phyloP scores from a whole-genome alignment of 1,140 invertebrate genomes.

The Macrobrachium nipponense region DNA sequence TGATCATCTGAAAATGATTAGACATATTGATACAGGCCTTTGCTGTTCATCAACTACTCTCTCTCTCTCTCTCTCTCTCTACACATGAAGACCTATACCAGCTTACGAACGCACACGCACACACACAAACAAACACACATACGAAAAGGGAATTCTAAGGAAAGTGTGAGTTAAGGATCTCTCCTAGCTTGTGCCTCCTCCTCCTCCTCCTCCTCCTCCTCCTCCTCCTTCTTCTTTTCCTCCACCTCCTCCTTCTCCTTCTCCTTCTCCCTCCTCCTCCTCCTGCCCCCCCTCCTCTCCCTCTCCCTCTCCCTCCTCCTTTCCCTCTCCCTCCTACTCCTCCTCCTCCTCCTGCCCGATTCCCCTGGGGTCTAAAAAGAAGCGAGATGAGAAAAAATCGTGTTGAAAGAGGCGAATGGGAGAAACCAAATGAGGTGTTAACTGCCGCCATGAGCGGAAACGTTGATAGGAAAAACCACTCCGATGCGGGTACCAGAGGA shows the following conservation, averaged over 20 bases:
- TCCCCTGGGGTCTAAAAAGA: too few relatives aligned
- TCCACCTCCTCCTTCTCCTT: not conserved
- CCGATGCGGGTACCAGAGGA: too few relatives aligned
- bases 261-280: constrained; percentile 1
- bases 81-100: not conserved
- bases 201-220: not conserved
- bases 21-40: too few relatives aligned
- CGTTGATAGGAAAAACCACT: too few relatives aligned
- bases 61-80: not conserved
- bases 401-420: too few relatives aligned
- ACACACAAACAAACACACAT: constrained; percentile 21
- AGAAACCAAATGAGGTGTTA: too few relatives aligned
- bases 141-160: not conserved
- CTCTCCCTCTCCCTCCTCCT: constrained; percentile 1
- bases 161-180: too few relatives aligned
- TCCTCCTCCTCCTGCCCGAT: not conserved
- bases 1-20: too few relatives aligned
- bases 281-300: not conserved
- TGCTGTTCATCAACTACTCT: not conserved
- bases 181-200: not conserved
- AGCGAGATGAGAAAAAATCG: too few relatives aligned
- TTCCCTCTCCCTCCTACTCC: not conserved
- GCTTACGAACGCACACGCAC: not conserved
- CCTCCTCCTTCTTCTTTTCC: not conserved
- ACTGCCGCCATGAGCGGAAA: too few relatives aligned